Conservation (phyloP, 1,140 invertebrate genomes). For the Streblospio benedicti region DNA sequence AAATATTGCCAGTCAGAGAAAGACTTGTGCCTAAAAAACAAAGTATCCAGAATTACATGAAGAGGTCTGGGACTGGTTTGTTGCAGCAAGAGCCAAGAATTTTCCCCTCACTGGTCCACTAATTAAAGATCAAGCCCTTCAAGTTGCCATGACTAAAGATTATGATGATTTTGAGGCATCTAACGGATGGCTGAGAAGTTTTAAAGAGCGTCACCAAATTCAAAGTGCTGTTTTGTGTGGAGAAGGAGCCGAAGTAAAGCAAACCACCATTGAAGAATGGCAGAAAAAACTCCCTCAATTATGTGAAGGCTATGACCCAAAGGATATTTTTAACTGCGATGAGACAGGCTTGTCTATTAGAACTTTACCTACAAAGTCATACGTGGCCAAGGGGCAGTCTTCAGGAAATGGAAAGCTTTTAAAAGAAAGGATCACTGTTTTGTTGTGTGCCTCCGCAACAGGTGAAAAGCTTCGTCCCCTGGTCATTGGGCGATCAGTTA, state of each 20-base stretch:
- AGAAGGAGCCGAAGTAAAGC: background rate
- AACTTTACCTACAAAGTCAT: conserved; percentile 21
- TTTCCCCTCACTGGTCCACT: background rate
- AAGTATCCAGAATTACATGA: too few species aligned
- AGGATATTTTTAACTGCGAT: conserved; percentile 27
- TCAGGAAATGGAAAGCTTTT: too few species aligned
- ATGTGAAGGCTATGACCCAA: conserved; percentile 7
- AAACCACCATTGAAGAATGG: conserved; percentile 4
- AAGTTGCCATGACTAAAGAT: background rate
- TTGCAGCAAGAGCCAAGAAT: background rate
- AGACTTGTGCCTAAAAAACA: too few species aligned
- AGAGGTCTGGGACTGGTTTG: background rate
- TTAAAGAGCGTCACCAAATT: background rate
- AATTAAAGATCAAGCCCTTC: background rate
- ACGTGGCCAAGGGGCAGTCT: conserved; percentile 17
- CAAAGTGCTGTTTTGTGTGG: background rate
- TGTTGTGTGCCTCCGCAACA: too few species aligned
- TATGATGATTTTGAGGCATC: background rate
- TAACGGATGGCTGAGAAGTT: background rate
- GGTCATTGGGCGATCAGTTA: too few species aligned
- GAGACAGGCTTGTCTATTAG: conserved; percentile 25
- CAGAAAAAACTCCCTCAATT: background rate
- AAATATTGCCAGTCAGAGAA: too few species aligned
- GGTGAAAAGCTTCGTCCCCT: too few species aligned
- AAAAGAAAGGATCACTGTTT: too few species aligned